phyloP scores from a whole-genome alignment of 1,140 invertebrate species.

The Heliconius hermathena region DNA sequence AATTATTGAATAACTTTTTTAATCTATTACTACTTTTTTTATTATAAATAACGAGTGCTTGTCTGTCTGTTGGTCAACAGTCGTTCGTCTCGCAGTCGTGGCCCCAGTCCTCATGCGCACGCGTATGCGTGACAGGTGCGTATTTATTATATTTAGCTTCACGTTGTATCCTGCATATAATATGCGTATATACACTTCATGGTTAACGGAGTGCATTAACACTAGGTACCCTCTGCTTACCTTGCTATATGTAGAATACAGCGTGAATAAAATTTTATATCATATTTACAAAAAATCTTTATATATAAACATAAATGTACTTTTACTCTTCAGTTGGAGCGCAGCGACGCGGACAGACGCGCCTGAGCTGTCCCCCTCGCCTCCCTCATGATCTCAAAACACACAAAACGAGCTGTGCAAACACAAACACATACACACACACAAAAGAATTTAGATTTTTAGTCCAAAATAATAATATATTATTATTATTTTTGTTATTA shows the following conservation, averaged over 20 bases:
- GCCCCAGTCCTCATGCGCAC: slow-evolving; percentile 39
- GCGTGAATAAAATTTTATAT: too few species aligned
- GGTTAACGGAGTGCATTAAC: too few species aligned
- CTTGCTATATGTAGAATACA: too few species aligned
- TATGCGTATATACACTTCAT: too few species aligned
- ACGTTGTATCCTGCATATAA: too few species aligned
- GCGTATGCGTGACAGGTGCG: slow-evolving; percentile 38
- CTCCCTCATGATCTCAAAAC: neutral
- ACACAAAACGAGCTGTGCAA: neutral
- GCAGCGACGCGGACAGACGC: neutral
- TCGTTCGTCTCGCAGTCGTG: slow-evolving; percentile 34
- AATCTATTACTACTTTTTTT: too few species aligned
- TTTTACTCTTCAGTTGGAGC: neutral
- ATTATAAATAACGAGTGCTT: too few species aligned
- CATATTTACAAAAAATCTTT: too few species aligned
- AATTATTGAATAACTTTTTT: too few species aligned
- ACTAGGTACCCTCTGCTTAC: too few species aligned
- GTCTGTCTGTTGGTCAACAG: neutral
- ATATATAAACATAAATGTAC: too few species aligned
- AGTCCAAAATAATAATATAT: slow-evolving; percentile 9
- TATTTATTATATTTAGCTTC: neutral
- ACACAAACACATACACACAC: neutral
- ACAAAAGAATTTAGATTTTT: neutral
- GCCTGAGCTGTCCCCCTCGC: neutral
- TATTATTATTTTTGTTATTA: neutral